phyloP scores from a whole-genome alignment of 2,797 vertebrate species.

The Philypnodon macrostomus region DNA sequence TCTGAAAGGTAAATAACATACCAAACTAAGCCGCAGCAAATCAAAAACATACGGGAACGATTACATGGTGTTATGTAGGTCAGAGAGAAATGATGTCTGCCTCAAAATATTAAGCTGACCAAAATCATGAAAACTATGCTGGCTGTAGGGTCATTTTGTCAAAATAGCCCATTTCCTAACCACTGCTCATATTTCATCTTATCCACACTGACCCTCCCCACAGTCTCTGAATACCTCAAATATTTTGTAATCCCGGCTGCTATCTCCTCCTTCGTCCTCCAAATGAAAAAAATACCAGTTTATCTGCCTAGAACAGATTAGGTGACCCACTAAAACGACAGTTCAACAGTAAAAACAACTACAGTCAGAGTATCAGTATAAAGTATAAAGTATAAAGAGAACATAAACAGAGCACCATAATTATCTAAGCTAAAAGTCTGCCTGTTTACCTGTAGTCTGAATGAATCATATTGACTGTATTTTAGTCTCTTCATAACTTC shows the following conservation, averaged over 20 bases:
- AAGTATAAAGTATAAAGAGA: neutral
- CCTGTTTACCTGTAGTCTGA: neutral
- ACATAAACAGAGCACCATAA: neutral
- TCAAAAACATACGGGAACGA: slow-evolving; percentile 11
- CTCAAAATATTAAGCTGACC: slow-evolving; percentile 4
- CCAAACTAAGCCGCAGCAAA: slow-evolving; percentile 11
- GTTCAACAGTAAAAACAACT: neutral
- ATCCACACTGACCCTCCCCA: slow-evolving; percentile 7
- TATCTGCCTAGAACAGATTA: neutral
- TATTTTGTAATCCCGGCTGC: slow-evolving; percentile 6
- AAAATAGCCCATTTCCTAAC: slow-evolving; percentile 2
- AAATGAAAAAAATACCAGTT: neutral
- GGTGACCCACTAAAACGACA: neutral
- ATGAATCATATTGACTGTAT: neutral
- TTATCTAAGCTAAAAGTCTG: neutral
- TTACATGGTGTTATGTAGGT: slow-evolving; percentile 11
- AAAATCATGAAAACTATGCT: slow-evolving; percentile 2
- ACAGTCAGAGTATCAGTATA: neutral
- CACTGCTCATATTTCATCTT: slow-evolving; percentile 7
- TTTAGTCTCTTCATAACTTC: too few relatives aligned
- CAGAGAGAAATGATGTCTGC: slow-evolving; percentile 4
- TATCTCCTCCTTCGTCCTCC: neutral
- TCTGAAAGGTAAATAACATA: neutral
- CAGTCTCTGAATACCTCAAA: slow-evolving; percentile 4
- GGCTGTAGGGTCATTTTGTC: neutral